Conservation (phyloP, 1,140 invertebrate species). For the Saxidomus purpurata region DNA sequence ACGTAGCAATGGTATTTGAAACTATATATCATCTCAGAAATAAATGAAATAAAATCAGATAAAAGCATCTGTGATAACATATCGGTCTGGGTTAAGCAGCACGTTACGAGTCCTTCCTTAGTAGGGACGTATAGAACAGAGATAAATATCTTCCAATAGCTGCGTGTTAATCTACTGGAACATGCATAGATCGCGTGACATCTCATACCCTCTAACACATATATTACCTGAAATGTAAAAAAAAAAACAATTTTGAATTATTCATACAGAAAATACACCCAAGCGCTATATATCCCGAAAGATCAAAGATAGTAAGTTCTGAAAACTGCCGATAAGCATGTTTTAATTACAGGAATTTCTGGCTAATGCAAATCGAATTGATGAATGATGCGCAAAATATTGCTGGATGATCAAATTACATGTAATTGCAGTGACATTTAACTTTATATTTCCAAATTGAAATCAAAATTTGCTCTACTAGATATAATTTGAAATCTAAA, state of each 20-base stretch:
- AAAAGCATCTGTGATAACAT: not conserved
- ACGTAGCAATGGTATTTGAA: no score
- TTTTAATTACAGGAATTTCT: no score
- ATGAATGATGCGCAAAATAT: no score
- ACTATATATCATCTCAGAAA: not conserved
- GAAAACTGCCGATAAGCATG: no score
- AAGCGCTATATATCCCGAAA: not conserved
- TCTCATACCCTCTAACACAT: not conserved
- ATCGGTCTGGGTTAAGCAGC: not conserved
- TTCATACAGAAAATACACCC: not conserved
- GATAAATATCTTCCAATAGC: not conserved
- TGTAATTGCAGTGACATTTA: no score
- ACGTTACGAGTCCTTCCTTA: not conserved
- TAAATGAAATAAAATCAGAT: not conserved
- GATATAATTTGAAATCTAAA: no score
- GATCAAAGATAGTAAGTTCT: slow-evolving; percentile 21
- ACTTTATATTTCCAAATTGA: no score
- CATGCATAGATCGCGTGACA: not conserved
- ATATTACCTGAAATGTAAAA: not conserved
- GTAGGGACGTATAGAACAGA: not conserved
- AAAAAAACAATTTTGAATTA: not conserved
- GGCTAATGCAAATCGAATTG: no score
- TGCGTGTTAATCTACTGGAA: not conserved
- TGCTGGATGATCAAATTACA: no score
- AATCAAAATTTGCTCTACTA: no score